phyloP scores from a whole-genome alignment of 2,113 vertebrate genomes.

The Melozone crissalis region DNA sequence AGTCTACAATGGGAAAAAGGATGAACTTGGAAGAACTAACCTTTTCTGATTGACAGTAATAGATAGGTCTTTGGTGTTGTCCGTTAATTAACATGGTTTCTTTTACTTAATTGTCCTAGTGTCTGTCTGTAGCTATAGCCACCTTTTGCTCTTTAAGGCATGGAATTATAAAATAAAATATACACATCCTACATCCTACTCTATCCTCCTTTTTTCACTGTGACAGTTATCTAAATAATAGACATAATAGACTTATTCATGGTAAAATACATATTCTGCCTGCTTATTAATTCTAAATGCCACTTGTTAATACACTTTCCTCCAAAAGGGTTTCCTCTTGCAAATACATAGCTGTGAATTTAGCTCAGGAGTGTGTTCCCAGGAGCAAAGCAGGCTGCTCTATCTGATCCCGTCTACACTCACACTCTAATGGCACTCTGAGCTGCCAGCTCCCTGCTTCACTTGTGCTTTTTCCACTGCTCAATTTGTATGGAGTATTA shows the following conservation, averaged over 20 bases:
- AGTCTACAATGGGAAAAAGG: not conserved
- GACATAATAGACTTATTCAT: not conserved
- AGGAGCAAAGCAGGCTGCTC: not conserved
- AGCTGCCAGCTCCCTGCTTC: not conserved
- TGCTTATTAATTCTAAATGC: not conserved
- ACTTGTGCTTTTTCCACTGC: not conserved
- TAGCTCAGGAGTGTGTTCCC: not conserved
- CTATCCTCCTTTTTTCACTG: not conserved
- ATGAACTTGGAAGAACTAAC: constrained; percentile 3
- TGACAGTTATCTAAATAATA: not conserved
- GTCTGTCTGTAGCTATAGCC: not conserved
- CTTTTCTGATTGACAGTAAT: constrained; percentile 19
- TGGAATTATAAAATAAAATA: not conserved
- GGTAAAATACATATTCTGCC: not conserved
- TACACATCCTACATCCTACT: not conserved
- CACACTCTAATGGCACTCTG: not conserved
- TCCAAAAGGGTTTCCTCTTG: not conserved
- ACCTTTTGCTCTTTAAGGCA: not conserved
- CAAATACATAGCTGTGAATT: not conserved
- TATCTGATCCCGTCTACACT: not conserved
- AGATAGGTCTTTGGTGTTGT: not conserved
- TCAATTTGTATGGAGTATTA: not conserved
- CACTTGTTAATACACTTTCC: not conserved
- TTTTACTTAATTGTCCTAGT: not conserved
- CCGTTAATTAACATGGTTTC: not conserved